Evolutionary conservation across 2,113 vertebrate genomes (phyloP).

Genomic region (Cisticola juncidis): DNA sequence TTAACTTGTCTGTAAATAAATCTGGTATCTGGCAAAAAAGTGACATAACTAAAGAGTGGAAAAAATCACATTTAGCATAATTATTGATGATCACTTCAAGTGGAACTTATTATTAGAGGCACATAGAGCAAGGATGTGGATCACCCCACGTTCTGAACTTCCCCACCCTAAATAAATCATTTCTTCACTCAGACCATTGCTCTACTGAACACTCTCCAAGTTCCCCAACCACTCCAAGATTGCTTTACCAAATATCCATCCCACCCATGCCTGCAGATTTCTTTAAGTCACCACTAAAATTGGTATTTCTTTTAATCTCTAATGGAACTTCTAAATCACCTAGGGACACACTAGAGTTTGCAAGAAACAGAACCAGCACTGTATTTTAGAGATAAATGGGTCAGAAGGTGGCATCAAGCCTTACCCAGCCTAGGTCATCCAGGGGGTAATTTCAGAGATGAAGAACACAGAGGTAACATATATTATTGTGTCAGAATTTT

Average conservation of each 20-base stretch:
- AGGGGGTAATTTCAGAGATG: background rate
- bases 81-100: background rate
- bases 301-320: background rate
- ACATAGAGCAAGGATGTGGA: background rate
- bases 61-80: background rate
- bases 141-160: background rate
- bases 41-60: background rate
- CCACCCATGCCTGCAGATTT: background rate
- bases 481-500: background rate
- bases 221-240: background rate
- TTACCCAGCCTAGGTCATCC: background rate
- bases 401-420: background rate
- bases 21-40: background rate
- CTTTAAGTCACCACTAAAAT: background rate
- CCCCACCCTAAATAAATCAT: background rate
- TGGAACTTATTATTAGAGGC: background rate
- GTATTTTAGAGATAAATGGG: background rate
- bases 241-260: background rate
- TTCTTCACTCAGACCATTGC: background rate
- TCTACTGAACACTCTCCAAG: background rate
- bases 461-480: background rate
- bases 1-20: slow-evolving; percentile 35
- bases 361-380: background rate
- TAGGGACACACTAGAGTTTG: accelerated
- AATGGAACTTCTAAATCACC: background rate